phyloP scores from a whole-genome alignment of 2,888 invertebrate species.

The Leptothorax acervorum region DNA sequence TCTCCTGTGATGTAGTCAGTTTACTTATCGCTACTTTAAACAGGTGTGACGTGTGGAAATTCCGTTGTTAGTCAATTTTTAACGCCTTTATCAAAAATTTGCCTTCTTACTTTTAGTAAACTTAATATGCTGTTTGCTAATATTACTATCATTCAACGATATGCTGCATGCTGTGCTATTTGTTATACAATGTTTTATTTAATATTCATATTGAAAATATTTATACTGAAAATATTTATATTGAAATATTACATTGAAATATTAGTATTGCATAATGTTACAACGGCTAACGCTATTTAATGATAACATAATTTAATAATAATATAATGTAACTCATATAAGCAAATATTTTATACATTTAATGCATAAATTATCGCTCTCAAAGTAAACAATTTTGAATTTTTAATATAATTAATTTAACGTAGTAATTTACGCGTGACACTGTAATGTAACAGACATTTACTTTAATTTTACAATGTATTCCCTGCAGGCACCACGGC shows the following conservation, averaged over 20 bases:
- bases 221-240: not conserved
- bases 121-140: not conserved
- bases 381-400: not conserved
- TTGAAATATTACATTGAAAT: not conserved
- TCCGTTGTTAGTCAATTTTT: not conserved
- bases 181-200: not conserved
- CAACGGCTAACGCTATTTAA: not conserved
- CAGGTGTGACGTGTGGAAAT: conserved; percentile 70
- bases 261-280: not conserved
- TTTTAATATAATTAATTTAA: conserved; percentile 1
- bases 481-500: not conserved
- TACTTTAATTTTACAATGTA: not conserved
- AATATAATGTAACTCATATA: not conserved
- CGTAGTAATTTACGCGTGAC: not conserved
- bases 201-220: not conserved
- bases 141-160: not conserved
- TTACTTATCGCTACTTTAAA: conserved; percentile 71
- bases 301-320: not conserved
- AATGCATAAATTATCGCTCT: not conserved
- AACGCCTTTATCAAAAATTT: not conserved
- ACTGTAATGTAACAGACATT: not conserved
- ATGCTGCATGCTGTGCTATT: not conserved
- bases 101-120: not conserved
- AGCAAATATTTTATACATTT: not conserved
- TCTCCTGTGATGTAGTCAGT: conserved; percentile 68